Conservation (phyloP, 1,140 invertebrate genomes). For the Daktulosphaira vitifoliae region DNA sequence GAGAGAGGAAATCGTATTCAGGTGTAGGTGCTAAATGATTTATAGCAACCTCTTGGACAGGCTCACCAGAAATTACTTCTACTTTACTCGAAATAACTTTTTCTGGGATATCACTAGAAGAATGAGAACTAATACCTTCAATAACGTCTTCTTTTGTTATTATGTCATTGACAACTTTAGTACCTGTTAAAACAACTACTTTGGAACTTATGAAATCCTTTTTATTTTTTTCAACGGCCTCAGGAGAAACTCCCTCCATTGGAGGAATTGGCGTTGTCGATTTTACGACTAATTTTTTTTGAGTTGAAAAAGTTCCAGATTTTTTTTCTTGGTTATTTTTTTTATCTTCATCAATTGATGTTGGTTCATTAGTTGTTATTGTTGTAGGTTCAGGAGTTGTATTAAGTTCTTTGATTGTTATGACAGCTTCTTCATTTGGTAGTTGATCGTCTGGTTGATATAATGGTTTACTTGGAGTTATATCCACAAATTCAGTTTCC, state of each 20-base stretch:
- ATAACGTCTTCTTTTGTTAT: constrained; percentile 1
- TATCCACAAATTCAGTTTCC: neutral
- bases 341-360: neutral
- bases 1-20: constrained; percentile 72
- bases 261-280: neutral
- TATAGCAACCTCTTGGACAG: constrained; percentile 44
- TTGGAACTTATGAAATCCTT: constrained; percentile 46
- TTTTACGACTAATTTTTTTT: constrained; percentile 1
- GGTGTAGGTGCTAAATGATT: constrained; percentile 62
- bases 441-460: neutral
- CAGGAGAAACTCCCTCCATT: constrained; percentile 40
- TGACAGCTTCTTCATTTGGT: neutral
- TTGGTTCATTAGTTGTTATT: constrained; percentile 1
- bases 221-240: constrained; percentile 6
- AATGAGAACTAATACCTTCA: neutral
- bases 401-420: neutral
- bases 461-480: constrained; percentile 19
- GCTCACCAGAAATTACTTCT: constrained; percentile 36
- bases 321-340: constrained; percentile 16
- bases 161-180: constrained; percentile 7
- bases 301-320: neutral
- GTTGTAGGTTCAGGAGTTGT: neutral
- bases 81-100: constrained; percentile 27
- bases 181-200: constrained; percentile 44
- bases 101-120: neutral